Evolutionary conservation across 2,888 invertebrate genomes (phyloP).

Genomic region (Phyto melanocephala): DNA sequence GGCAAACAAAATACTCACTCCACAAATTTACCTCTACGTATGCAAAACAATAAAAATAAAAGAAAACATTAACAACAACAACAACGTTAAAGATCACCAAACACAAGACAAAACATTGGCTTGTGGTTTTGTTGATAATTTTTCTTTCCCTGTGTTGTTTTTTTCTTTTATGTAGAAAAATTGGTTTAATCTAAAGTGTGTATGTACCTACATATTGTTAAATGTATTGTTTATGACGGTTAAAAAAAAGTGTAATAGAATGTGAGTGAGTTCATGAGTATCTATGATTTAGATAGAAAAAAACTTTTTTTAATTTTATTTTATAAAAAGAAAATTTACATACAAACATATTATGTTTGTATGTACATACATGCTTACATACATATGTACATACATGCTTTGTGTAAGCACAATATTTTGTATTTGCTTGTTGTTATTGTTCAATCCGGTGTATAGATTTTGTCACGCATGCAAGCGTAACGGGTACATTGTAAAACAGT

Average conservation of each 20-base stretch:
- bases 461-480: conserved; percentile 64
- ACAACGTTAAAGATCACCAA: background rate
- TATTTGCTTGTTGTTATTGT: conserved; percentile 15
- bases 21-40: background rate
- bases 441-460: conserved; percentile 37
- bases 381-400: background rate
- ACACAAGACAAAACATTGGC: background rate
- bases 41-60: conserved; percentile 5
- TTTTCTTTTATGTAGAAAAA: background rate
- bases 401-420: background rate
- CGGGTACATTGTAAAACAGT: conserved; percentile 46
- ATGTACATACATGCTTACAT: too few species aligned
- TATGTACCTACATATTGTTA: background rate
- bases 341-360: background rate
- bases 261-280: conserved; percentile 6
- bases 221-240: conserved; percentile 3
- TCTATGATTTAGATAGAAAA: background rate
- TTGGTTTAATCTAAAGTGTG: background rate
- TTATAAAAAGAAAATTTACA: conserved; percentile 9
- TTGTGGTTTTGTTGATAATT: background rate
- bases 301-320: background rate
- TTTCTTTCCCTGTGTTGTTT: background rate
- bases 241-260: background rate
- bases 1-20: conserved; percentile 22
- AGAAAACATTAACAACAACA: background rate